phyloP scores from a whole-genome alignment of 2,113 vertebrate species.

The Oryzias javanicus region DNA sequence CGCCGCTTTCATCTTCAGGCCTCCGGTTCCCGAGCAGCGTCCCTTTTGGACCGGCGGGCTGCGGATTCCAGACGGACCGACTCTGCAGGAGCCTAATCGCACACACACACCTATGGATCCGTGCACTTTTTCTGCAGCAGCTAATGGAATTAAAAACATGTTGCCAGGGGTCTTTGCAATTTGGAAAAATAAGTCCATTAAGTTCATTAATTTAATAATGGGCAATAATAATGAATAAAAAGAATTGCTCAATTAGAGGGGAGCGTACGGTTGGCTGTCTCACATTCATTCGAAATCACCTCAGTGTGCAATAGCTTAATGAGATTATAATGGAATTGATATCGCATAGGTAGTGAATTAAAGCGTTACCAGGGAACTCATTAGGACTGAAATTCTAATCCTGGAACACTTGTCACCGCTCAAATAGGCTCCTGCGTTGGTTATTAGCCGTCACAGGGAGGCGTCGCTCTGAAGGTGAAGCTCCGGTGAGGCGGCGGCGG shows the following conservation, averaged over 20 bases:
- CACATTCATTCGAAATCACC: conserved; percentile 69
- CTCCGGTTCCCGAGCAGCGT: conserved; percentile 55
- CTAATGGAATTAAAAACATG: conserved; percentile 73
- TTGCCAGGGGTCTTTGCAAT: conserved; percentile 70
- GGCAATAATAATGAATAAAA: conserved; percentile 77
- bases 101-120: conserved; percentile 46
- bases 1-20: conserved; percentile 62
- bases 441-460: conserved; percentile 49
- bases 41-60: conserved; percentile 14
- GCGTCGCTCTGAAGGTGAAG: conserved; percentile 36
- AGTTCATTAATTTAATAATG: conserved; percentile 81
- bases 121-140: conserved; percentile 26
- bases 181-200: conserved; percentile 74
- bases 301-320: conserved; percentile 72
- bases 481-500: not conserved
- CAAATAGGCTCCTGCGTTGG: conserved; percentile 58
- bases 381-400: conserved; percentile 66
- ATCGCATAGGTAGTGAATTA: conserved; percentile 75
- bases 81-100: conserved; percentile 69
- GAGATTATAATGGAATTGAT: conserved; percentile 79
- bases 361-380: conserved; percentile 68
- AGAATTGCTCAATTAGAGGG: conserved; percentile 76
- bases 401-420: conserved; percentile 70
- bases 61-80: conserved; percentile 43
- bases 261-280: conserved; percentile 61